Evolutionary conservation across 2,888 invertebrate species (phyloP).

Genomic region (Drosophila diplacantha): DNA sequence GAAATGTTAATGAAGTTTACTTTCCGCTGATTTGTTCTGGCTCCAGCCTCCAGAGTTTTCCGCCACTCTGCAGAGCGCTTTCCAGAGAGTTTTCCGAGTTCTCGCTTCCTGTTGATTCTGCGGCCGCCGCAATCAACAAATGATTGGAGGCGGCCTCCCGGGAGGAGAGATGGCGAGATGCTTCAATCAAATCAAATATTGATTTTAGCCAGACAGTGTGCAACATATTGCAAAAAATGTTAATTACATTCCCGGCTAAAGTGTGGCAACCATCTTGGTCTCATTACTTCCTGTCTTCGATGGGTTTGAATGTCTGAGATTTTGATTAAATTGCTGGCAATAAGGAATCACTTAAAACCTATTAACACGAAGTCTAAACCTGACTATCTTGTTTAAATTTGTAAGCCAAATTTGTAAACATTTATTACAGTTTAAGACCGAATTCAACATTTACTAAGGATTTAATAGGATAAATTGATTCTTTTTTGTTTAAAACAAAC

Average conservation of each 20-base stretch:
- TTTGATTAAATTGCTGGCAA: neutral
- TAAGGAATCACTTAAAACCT: neutral
- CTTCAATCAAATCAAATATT: constrained; percentile 33
- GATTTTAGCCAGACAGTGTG: constrained; percentile 21
- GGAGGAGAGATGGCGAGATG: neutral
- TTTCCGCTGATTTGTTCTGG: constrained; percentile 48
- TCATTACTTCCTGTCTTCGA: constrained; percentile 1
- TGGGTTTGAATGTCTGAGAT: neutral
- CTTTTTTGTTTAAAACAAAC: no score
- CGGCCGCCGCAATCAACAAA: constrained; percentile 63
- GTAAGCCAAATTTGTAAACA: no score
- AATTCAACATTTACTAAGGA: no score
- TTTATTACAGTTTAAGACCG: no score
- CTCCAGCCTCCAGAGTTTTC: constrained; percentile 46
- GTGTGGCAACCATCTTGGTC: constrained; percentile 5
- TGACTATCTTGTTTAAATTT: no score
- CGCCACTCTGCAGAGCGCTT: constrained; percentile 8
- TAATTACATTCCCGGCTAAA: constrained; percentile 20
- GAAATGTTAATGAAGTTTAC: constrained; percentile 72
- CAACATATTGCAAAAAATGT: constrained; percentile 11
- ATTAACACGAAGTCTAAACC: no score
- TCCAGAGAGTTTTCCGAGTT: constrained; percentile 21
- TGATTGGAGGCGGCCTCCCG: constrained; percentile 10
- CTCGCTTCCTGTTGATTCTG: constrained; percentile 33
- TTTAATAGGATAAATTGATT: no score